A percentile compares a stretch with the other conserved stretches of the same genome.
These are phyloP conservation scores for Gonatopus flavifemur DNA, from an alignment of 1,140 invertebrate genomes.

Conservation along the genomic window DNA sequence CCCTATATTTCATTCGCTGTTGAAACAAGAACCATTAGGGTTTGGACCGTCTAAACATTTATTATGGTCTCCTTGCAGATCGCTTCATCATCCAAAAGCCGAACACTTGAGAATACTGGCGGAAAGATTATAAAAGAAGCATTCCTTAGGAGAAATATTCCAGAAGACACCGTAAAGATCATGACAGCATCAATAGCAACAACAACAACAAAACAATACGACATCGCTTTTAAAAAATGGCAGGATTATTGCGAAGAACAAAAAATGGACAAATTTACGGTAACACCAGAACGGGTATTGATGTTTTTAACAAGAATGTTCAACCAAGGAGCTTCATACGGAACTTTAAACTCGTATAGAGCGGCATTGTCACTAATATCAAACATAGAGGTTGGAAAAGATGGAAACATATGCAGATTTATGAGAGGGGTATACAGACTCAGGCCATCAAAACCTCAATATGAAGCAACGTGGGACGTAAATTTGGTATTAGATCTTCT, in stretches of 20 bases:
- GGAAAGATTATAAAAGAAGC: conserved; percentile 12
- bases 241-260: conserved; percentile 14
- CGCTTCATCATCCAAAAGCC: not conserved
- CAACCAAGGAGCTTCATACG: conserved; percentile 1
- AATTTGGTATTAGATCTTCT: conserved; percentile 28
- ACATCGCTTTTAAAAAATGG: conserved; percentile 11
- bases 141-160: conserved; percentile 1
- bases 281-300: not conserved
- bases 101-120: not conserved
- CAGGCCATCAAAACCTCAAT: conserved; percentile 29
- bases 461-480: conserved; percentile 34
- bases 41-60: not conserved
- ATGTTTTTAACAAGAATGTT: conserved; percentile 13
- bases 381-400: conserved; percentile 12
- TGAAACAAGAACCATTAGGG: not conserved
- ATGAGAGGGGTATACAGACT: conserved; percentile 30
- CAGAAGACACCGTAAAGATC: conserved; percentile 2
- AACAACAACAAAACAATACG: conserved; percentile 20
- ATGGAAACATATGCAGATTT: conserved; percentile 20
- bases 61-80: conserved; percentile 9
- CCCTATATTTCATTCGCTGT: not conserved
- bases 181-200: conserved; percentile 8
- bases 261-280: conserved; percentile 3
- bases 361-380: conserved; percentile 25
- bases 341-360: conserved; percentile 25